These are phyloP conservation scores for Craterocephalus amniculus DNA, from an alignment of 2,797 vertebrate species.

Conservation along the genomic window DNA sequence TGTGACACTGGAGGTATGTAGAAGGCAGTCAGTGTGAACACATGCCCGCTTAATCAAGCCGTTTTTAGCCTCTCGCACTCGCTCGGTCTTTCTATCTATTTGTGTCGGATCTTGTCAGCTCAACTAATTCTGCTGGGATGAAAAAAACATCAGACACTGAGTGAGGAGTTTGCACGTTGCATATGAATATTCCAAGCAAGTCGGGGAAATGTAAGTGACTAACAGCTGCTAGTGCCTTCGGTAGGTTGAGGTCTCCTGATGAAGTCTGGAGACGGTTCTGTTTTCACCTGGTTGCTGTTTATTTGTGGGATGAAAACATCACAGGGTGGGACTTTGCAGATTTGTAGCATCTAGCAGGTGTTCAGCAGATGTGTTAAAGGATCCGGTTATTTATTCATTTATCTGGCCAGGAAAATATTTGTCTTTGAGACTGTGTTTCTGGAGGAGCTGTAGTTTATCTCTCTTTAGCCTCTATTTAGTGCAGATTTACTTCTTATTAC, in stretches of 20 bases:
- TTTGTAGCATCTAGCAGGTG: conserved; percentile 64
- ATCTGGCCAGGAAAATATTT: conserved; percentile 56
- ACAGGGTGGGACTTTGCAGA: conserved; percentile 66
- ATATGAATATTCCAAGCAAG: conserved; percentile 61
- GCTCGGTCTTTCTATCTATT: conserved; percentile 7
- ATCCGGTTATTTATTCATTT: conserved; percentile 67
- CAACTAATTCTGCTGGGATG: conserved; percentile 47
- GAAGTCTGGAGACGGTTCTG: conserved; percentile 50
- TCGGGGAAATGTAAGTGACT: conserved; percentile 54
- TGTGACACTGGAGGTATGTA: conserved; percentile 19
- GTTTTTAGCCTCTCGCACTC: neutral
- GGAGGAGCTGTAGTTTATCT: conserved; percentile 36
- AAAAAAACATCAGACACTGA: conserved; percentile 49
- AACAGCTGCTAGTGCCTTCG: conserved; percentile 63
- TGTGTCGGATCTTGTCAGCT: conserved; percentile 26
- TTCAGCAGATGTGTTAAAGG: conserved; percentile 52
- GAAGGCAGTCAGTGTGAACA: conserved; percentile 6
- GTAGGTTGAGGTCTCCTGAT: conserved; percentile 63
- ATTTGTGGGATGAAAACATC: conserved; percentile 71
- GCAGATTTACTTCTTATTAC: conserved; percentile 11
- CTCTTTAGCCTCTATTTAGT: neutral
- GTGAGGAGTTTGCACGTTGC: conserved; percentile 5
- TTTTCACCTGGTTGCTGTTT: conserved; percentile 72
- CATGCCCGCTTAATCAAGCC: conserved; percentile 3
- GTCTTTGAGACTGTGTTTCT: conserved; percentile 41